phyloP scores from a whole-genome alignment of 2,797 vertebrate genomes.

The Clangula hyemalis region DNA sequence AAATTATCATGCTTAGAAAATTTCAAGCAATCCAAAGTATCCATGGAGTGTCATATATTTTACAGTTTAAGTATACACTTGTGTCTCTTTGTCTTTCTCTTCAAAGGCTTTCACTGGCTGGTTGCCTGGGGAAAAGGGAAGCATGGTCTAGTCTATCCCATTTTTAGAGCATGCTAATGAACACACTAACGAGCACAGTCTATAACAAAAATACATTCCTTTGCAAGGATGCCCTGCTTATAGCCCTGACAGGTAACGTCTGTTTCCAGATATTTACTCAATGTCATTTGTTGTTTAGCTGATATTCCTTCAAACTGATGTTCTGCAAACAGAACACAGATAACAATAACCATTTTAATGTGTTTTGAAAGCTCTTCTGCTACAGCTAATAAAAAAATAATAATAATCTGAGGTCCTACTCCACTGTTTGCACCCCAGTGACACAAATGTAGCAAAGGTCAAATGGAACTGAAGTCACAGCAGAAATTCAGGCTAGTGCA shows the following conservation, averaged over 20 bases:
- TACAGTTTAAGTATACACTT: slow-evolving; percentile 60
- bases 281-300: background rate
- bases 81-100: slow-evolving; percentile 41
- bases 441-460: background rate
- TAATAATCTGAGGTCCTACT: background rate
- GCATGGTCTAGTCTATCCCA: background rate
- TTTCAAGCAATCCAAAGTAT: slow-evolving; percentile 70
- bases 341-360: background rate
- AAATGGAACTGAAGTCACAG: background rate
- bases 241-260: background rate
- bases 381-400: background rate
- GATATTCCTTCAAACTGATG: background rate
- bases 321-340: slow-evolving; percentile 20
- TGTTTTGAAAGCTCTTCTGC: slow-evolving; percentile 18
- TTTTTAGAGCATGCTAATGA: background rate
- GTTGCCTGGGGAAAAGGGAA: slow-evolving; percentile 53
- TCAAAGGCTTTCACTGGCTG: slow-evolving; percentile 66
- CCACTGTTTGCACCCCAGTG: background rate
- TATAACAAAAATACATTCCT: background rate
- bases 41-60: slow-evolving; percentile 71
- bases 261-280: background rate
- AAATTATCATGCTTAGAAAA: slow-evolving; percentile 57
- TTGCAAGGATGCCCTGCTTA: background rate
- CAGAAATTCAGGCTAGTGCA: background rate
- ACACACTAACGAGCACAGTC: background rate